These are phyloP conservation scores for Caenorhabditis panamensis DNA, from an alignment of 2,888 invertebrate genomes.

Conservation along the genomic window DNA sequence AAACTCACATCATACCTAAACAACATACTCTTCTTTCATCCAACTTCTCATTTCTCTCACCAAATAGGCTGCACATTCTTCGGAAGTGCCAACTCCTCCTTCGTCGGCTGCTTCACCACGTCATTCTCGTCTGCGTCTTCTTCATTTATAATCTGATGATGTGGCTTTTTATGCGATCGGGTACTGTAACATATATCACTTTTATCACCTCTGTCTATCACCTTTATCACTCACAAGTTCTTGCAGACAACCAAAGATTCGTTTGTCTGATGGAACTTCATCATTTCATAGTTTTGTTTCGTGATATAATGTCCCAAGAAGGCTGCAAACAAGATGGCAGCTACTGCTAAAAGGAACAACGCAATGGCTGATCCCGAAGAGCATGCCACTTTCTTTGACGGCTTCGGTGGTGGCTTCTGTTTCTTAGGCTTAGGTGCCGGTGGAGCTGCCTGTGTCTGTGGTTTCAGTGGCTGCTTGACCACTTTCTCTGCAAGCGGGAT, in stretches of 20 bases:
- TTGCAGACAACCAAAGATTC: conserved; percentile 46
- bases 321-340: conserved; percentile 63
- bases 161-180: conserved; percentile 43
- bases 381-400: conserved; percentile 60
- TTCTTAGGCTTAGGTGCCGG: conserved; percentile 44
- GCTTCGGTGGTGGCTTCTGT: conserved; percentile 35
- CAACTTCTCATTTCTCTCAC: conserved; percentile 44
- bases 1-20: conserved; percentile 54
- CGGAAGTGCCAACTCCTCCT: conserved; percentile 72
- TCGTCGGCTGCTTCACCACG: conserved; percentile 65
- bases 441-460: conserved; percentile 21
- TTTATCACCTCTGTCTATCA: not conserved
- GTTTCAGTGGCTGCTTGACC: conserved; percentile 44
- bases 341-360: conserved; percentile 62
- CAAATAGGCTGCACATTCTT: conserved; percentile 70
- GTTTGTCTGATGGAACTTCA: conserved; percentile 31
- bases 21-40: not conserved
- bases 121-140: conserved; percentile 62
- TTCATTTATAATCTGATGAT: conserved; percentile 45
- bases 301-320: conserved; percentile 65
- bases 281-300: conserved; percentile 61
- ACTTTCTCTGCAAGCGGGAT: conserved; percentile 44
- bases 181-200: conserved; percentile 33
- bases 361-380: conserved; percentile 54
- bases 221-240: conserved; percentile 42